Conservation (phyloP, 2,797 vertebrate species). For the Pangasius mekongensis region DNA sequence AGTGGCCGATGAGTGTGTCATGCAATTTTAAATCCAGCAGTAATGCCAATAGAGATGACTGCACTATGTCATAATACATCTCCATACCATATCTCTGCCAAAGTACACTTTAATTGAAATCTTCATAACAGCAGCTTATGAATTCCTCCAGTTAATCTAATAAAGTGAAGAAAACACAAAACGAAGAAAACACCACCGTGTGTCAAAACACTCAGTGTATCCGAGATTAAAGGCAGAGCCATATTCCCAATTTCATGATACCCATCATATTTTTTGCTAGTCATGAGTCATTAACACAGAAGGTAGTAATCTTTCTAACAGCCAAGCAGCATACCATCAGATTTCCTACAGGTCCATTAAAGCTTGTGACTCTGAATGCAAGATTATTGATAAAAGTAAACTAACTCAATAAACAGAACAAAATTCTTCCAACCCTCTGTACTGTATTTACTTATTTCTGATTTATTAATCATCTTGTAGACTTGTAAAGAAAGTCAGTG, state of each 20-base stretch:
- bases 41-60: background rate
- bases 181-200: background rate
- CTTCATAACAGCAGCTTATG: background rate
- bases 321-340: background rate
- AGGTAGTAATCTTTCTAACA: background rate
- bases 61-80: conserved; percentile 6
- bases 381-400: background rate
- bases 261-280: background rate
- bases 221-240: background rate
- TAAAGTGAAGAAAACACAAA: background rate
- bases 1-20: background rate
- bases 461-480: background rate
- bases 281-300: background rate
- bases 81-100: background rate
- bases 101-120: conserved; percentile 22
- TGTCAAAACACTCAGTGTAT: background rate
- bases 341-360: background rate
- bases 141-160: background rate
- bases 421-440: background rate
- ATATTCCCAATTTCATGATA: background rate
- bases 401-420: background rate
- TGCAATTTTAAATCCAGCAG: background rate
- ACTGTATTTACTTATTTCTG: background rate
- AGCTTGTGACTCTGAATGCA: background rate
- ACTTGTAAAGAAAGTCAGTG: background rate